Percentiles rank a stretch among this genome's conserved stretches.
phyloP scores from a whole-genome alignment of 1,140 invertebrate species.

The Homalodisca vitripennis region DNA sequence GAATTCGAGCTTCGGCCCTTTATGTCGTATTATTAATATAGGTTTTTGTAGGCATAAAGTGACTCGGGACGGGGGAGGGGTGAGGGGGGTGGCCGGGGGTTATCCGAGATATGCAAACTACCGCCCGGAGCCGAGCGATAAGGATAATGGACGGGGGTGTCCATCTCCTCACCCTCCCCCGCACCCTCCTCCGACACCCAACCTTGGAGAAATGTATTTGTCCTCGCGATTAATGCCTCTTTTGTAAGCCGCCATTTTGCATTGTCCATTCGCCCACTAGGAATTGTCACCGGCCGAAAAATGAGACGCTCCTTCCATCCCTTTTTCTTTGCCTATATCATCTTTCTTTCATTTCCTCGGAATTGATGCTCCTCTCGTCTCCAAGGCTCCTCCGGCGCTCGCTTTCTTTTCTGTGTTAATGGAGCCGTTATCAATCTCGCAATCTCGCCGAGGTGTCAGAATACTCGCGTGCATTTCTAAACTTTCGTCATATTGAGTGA shows the following conservation, averaged over 20 bases:
- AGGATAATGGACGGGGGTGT: constrained; percentile 22
- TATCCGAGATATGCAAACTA: constrained; percentile 28
- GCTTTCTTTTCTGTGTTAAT: neutral
- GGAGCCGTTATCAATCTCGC: no score
- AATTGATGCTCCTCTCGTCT: constrained; percentile 7
- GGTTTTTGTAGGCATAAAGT: constrained; percentile 28
- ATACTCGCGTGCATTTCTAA: no score
- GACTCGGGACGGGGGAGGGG: neutral
- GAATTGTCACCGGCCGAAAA: constrained; percentile 17
- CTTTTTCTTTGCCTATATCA: constrained; percentile 20
- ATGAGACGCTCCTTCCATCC: constrained; percentile 11
- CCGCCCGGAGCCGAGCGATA: constrained; percentile 14
- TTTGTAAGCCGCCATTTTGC: constrained; percentile 25
- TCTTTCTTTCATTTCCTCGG: constrained; percentile 20
- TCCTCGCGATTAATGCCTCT: constrained; percentile 21
- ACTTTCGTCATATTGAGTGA: no score
- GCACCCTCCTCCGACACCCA: neutral
- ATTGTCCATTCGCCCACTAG: constrained; percentile 18
- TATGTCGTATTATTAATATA: constrained; percentile 28
- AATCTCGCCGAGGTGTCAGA: no score
- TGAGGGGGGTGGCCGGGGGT: neutral
- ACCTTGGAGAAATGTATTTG: constrained; percentile 31
- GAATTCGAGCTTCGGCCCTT: constrained; percentile 14
- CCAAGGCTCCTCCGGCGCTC: neutral
- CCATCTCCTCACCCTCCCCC: constrained; percentile 21